Evolutionary conservation across 2,113 vertebrate genomes (phyloP).

Genomic region (Anolis sagrei): DNA sequence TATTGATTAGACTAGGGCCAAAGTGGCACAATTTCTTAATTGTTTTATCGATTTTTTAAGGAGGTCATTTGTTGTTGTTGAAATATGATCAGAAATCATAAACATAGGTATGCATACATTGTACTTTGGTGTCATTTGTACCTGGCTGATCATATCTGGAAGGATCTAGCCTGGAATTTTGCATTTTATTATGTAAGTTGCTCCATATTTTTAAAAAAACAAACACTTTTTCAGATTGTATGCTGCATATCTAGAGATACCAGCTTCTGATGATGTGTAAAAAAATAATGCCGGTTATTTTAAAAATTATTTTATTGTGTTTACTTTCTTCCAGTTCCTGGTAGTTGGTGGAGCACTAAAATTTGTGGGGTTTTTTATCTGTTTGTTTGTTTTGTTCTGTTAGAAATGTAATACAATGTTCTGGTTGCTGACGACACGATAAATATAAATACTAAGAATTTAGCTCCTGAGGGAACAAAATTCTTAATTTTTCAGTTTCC

Average conservation of each 20-base stretch:
- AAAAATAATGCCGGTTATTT: too few relatives aligned
- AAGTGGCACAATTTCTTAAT: background rate
- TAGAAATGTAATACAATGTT: too few relatives aligned
- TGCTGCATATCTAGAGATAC: too few relatives aligned
- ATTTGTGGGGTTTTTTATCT: too few relatives aligned
- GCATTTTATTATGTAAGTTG: too few relatives aligned
- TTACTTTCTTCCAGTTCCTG: background rate
- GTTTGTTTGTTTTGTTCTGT: too few relatives aligned
- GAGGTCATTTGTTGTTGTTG: background rate
- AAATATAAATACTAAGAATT: conserved; percentile 4
- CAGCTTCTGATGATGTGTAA: too few relatives aligned
- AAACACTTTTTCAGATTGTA: too few relatives aligned
- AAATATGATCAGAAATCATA: background rate
- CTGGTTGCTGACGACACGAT: too few relatives aligned
- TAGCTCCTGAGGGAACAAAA: background rate
- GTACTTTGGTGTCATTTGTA: conserved; percentile 7
- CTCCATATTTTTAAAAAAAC: too few relatives aligned
- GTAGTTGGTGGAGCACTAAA: background rate
- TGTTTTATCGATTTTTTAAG: conserved; percentile 1
- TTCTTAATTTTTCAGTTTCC: background rate
- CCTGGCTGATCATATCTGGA: too few relatives aligned
- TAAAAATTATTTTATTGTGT: background rate
- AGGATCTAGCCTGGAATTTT: too few relatives aligned
- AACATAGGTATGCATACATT: background rate
- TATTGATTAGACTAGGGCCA: background rate